These are phyloP conservation scores for Canis aureus DNA, from an alignment of 2,113 vertebrate species.

Conservation along the genomic window DNA sequence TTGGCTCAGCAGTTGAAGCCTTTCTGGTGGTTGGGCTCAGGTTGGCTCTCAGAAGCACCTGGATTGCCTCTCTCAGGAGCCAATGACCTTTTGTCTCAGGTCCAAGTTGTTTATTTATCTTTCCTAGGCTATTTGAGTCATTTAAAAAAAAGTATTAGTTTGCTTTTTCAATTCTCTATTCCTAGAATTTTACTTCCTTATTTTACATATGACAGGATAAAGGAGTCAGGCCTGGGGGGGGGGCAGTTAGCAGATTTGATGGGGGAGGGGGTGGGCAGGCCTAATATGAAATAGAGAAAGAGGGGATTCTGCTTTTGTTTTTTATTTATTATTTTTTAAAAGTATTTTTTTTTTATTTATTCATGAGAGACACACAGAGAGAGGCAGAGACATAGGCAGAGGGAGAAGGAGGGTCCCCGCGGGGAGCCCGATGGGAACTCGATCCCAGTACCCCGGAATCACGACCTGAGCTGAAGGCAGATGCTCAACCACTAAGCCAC, in stretches of 20 bases:
- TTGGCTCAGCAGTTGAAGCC: background rate
- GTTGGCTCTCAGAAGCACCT: background rate
- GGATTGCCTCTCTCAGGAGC: background rate
- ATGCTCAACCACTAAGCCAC: no score
- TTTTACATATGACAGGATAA: constrained; percentile 7
- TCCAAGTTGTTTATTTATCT: constrained; percentile 65
- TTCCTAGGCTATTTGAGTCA: constrained; percentile 51
- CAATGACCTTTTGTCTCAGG: constrained; percentile 20
- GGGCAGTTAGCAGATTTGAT: background rate
- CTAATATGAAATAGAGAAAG: constrained; percentile 13
- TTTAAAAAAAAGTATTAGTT: constrained; percentile 60
- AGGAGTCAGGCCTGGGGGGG: background rate
- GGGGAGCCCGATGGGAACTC: no score
- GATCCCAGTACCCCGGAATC: no score
- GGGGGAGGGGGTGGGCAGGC: background rate
- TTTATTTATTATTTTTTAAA: no score
- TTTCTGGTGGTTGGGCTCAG: background rate
- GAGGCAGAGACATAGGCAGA: no score
- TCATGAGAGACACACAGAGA: no score
- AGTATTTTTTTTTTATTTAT: no score
- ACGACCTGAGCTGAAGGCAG: no score
- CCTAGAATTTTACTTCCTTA: constrained; percentile 16
- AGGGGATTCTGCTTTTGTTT: background rate
- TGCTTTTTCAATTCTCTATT: constrained; percentile 44
- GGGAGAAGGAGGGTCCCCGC: no score